A percentile compares a stretch with the other conserved stretches of the same genome.
These are phyloP conservation scores for Patagioenas fasciata DNA, from an alignment of 2,113 vertebrate species.

Conservation along the genomic window DNA sequence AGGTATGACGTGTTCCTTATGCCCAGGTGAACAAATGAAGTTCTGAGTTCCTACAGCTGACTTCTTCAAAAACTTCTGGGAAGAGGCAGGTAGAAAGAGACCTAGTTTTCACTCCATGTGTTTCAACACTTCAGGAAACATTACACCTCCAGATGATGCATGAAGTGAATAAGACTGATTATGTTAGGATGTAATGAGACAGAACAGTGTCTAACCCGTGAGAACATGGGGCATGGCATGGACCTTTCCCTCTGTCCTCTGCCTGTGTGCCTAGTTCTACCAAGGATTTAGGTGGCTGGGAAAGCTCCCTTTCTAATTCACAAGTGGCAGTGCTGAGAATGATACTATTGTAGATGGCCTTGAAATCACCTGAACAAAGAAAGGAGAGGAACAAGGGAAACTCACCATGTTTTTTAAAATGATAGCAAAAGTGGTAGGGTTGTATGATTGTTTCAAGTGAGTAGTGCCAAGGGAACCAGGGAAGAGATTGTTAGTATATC, in stretches of 20 bases:
- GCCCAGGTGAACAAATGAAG: background rate
- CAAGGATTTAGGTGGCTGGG: background rate
- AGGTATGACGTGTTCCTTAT: background rate
- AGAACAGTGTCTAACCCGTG: background rate
- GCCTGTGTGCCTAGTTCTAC: accelerated
- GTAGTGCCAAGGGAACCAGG: background rate
- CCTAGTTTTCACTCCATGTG: background rate
- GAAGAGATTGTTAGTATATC: background rate
- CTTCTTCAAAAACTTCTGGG: background rate
- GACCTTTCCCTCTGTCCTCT: background rate
- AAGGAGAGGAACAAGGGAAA: background rate
- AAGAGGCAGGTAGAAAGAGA: background rate
- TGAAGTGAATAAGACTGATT: background rate
- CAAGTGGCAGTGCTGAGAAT: background rate
- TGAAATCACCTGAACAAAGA: background rate
- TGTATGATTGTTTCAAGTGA: background rate
- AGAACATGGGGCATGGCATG: accelerated
- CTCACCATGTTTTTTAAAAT: background rate
- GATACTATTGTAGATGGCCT: background rate
- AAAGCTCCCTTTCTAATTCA: background rate
- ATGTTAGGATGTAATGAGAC: accelerated
- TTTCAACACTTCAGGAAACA: background rate
- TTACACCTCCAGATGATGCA: background rate
- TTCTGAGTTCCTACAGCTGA: background rate
- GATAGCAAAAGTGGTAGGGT: background rate